phyloP scores from a whole-genome alignment of 2,797 vertebrate genomes.

The Spinus olivaceus region DNA sequence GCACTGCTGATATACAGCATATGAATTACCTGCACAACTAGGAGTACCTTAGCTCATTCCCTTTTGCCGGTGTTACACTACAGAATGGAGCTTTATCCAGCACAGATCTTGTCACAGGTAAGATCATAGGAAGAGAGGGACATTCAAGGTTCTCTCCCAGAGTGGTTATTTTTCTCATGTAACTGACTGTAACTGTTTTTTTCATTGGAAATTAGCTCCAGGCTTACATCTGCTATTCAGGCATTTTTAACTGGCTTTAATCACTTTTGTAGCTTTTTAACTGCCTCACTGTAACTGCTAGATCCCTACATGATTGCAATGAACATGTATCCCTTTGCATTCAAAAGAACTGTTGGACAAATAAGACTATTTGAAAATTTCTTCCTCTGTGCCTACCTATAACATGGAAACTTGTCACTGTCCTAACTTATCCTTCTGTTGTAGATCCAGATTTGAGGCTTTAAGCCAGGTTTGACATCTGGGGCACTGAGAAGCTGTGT shows the following conservation, averaged over 20 bases:
- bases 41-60: neutral
- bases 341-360: neutral
- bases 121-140: neutral
- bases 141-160: neutral
- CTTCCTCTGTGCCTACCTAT: neutral
- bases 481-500: neutral
- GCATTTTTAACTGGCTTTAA: neutral
- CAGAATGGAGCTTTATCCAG: neutral
- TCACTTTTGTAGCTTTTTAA: neutral
- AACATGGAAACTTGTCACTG: neutral
- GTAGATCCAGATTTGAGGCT: neutral
- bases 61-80: neutral
- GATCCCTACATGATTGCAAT: neutral
- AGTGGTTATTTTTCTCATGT: neutral
- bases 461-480: neutral
- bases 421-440: neutral
- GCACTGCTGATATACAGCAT: neutral
- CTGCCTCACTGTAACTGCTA: neutral
- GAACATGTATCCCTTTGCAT: neutral
- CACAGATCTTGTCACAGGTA: rapidly evolving
- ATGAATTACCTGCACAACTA: neutral
- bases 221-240: neutral
- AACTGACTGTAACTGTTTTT: neutral
- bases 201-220: neutral
- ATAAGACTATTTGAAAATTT: neutral